Evolutionary conservation across 2,113 vertebrate genomes (phyloP).

Genomic region (Microtus oregoni): DNA sequence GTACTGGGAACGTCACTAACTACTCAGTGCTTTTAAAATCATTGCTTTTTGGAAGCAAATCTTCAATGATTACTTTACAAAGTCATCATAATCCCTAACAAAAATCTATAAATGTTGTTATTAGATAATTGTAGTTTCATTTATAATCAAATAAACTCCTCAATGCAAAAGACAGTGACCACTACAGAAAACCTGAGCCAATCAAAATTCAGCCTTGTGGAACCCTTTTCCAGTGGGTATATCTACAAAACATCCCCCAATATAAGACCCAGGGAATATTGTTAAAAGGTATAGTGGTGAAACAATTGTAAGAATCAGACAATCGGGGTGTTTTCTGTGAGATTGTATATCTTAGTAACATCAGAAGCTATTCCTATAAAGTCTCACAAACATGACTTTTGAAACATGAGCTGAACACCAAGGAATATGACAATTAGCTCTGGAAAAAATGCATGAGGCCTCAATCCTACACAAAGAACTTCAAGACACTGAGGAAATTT

Average conservation of each 20-base stretch:
- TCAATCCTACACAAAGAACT: background rate
- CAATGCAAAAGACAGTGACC: background rate
- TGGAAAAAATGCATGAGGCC: background rate
- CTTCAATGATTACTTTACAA: background rate
- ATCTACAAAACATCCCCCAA: background rate
- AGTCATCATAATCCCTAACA: background rate
- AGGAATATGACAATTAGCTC: background rate
- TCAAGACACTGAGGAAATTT: background rate
- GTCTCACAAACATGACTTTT: background rate
- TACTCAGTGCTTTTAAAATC: background rate
- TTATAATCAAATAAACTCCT: background rate
- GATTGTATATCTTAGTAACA: background rate
- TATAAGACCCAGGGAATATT: background rate
- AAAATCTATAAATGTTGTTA: background rate
- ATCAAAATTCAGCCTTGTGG: background rate
- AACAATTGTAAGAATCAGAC: background rate
- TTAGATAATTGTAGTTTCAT: background rate
- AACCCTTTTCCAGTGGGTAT: background rate
- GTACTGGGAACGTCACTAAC: background rate
- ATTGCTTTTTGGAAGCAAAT: background rate
- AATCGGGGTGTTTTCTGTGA: background rate
- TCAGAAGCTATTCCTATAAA: background rate
- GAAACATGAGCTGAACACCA: background rate
- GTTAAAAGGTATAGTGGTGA: background rate
- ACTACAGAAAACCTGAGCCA: background rate